Evolutionary conservation across 2,888 invertebrate genomes (phyloP).

Genomic region (Cactoblastis cactorum): DNA sequence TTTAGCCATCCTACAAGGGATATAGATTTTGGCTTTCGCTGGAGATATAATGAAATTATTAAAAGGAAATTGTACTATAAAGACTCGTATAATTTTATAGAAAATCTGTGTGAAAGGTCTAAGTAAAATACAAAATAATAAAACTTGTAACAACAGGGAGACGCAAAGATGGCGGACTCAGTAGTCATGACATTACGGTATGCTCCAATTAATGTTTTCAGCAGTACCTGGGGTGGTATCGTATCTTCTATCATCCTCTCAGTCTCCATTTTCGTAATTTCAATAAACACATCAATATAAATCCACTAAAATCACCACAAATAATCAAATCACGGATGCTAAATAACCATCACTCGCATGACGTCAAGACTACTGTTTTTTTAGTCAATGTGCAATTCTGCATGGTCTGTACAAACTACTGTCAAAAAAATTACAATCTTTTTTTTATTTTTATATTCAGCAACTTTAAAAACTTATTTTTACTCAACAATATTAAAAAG

Average conservation of each 20-base stretch:
- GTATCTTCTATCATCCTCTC: constrained; percentile 92
- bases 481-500: too few relatives aligned
- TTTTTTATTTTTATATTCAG: too few relatives aligned
- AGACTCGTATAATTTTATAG: constrained; percentile 9
- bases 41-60: background rate
- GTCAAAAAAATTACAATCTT: too few relatives aligned
- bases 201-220: constrained; percentile 58
- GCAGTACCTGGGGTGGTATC: constrained; percentile 66
- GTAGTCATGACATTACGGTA: constrained; percentile 60
- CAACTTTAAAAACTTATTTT: too few relatives aligned
- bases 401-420: too few relatives aligned
- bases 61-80: background rate
- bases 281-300: constrained; percentile 73
- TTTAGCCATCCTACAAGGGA: background rate
- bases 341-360: constrained; percentile 68
- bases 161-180: constrained; percentile 69
- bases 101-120: constrained; percentile 25
- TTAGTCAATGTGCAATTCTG: too few relatives aligned
- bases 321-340: constrained; percentile 59
- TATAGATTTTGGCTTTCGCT: background rate
- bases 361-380: constrained; percentile 62
- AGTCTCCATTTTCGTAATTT: constrained; percentile 94
- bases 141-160: constrained; percentile 41
- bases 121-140: constrained; percentile 49
- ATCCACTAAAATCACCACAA: constrained; percentile 61